A percentile compares a stretch with the other conserved stretches of the same genome.
Evolutionary conservation across 2,888 invertebrate genomes (phyloP).

Genomic region (Crematogaster levior): DNA sequence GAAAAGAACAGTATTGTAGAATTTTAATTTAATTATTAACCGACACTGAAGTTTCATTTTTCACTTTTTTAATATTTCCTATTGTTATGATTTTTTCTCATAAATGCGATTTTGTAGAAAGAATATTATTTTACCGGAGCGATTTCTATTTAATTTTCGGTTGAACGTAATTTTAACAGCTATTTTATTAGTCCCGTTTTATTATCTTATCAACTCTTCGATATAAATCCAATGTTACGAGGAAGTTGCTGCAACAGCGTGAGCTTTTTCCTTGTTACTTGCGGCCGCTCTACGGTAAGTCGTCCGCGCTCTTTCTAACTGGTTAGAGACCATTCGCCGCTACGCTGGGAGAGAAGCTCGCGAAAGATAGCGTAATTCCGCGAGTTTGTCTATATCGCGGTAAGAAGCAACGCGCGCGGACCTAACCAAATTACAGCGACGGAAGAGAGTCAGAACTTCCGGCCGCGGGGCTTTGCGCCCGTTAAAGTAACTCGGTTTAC

Average conservation of each 20-base stretch:
- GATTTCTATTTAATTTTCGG: not conserved
- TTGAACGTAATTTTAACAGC: not conserved
- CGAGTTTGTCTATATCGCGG: slow-evolving; percentile 61
- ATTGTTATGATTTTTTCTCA: not conserved
- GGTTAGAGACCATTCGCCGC: slow-evolving; percentile 26
- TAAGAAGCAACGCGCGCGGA: slow-evolving; percentile 63
- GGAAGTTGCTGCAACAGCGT: not conserved
- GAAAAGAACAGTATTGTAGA: too few species aligned
- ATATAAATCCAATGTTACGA: slow-evolving; percentile 28
- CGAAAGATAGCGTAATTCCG: slow-evolving; percentile 73
- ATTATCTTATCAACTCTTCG: slow-evolving; percentile 11
- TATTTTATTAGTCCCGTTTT: slow-evolving; percentile 16
- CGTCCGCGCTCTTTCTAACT: slow-evolving; percentile 18
- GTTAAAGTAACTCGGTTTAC: slow-evolving; percentile 79
- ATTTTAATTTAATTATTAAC: too few species aligned
- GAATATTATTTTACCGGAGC: not conserved
- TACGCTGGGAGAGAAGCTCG: not conserved
- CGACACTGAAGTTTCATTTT: too few species aligned
- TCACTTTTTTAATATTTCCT: too few species aligned
- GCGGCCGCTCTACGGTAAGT: slow-evolving; percentile 8
- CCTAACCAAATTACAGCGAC: slow-evolving; percentile 73
- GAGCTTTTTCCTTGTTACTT: slow-evolving; percentile 23
- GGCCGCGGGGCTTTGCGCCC: slow-evolving; percentile 60
- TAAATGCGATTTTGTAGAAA: not conserved
- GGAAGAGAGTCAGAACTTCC: slow-evolving; percentile 67